phyloP scores from a whole-genome alignment of 1,140 invertebrate species.

The Drosophila obscura region DNA sequence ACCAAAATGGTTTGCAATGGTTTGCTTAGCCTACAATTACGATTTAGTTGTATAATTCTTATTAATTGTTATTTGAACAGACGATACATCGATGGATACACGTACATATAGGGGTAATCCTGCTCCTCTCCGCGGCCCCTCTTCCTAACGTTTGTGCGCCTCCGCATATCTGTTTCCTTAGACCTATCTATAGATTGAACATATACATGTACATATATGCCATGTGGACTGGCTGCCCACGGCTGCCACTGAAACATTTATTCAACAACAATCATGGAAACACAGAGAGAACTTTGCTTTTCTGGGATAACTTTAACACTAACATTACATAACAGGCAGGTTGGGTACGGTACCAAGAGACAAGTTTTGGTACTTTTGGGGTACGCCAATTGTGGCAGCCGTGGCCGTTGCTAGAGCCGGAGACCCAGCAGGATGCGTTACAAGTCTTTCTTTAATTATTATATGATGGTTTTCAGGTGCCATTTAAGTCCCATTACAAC shows the following conservation, averaged over 20 bases:
- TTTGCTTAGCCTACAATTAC: constrained; percentile 45
- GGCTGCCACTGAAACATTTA: no score
- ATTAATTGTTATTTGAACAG: constrained; percentile 59
- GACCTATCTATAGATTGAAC: constrained; percentile 31
- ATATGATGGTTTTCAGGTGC: constrained; percentile 45
- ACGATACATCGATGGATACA: constrained; percentile 65
- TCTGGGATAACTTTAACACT: no score
- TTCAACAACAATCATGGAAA: no score
- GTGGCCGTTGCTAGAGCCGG: constrained; percentile 10
- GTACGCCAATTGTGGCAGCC: background rate
- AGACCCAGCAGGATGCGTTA: constrained; percentile 18
- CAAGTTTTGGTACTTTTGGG: no score
- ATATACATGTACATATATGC: background rate
- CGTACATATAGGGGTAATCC: constrained; percentile 9
- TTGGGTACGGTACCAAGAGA: no score
- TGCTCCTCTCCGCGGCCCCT: background rate
- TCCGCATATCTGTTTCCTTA: constrained; percentile 5
- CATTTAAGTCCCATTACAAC: constrained; percentile 57
- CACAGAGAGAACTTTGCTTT: no score
- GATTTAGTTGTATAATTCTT: constrained; percentile 38
- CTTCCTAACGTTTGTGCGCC: constrained; percentile 2
- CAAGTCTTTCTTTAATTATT: constrained; percentile 42
- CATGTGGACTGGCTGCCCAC: no score
- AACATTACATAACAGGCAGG: no score
- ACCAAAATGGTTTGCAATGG: constrained; percentile 58